These are phyloP conservation scores for Pomphorhynchus laevis DNA, from an alignment of 1,140 invertebrate species.

Conservation along the genomic window DNA sequence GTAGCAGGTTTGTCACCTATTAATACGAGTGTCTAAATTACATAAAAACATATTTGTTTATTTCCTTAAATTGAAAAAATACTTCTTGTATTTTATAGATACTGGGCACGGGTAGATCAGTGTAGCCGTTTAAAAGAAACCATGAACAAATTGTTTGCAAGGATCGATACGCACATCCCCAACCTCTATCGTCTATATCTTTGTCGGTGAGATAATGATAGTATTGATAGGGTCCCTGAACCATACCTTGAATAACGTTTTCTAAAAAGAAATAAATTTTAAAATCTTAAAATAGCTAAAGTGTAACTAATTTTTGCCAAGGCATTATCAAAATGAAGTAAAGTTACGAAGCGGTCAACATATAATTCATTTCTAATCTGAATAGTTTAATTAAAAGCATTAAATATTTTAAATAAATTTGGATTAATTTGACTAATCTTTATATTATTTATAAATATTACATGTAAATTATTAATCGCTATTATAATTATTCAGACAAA, in stretches of 20 bases:
- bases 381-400: no score
- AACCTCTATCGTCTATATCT: constrained; percentile 66
- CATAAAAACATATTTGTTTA: not conserved
- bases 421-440: no score
- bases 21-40: constrained; percentile 34
- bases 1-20: constrained; percentile 55
- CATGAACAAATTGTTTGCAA: constrained; percentile 82
- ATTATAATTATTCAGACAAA: no score
- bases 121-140: constrained; percentile 69
- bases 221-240: constrained; percentile 54
- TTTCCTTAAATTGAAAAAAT: not conserved
- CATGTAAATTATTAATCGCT: no score
- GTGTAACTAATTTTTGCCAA: no score
- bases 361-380: no score
- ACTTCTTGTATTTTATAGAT: constrained; percentile 58
- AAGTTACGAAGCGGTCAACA: no score
- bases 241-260: constrained; percentile 18
- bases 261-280: constrained; percentile 3
- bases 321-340: no score
- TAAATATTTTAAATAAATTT: no score
- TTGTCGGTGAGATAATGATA: constrained; percentile 88
- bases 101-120: constrained; percentile 37
- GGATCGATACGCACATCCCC: constrained; percentile 94
- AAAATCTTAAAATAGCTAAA: no score
- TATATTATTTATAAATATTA: no score